phyloP scores from a whole-genome alignment of 2,113 vertebrate species.

The Xiphias gladius region DNA sequence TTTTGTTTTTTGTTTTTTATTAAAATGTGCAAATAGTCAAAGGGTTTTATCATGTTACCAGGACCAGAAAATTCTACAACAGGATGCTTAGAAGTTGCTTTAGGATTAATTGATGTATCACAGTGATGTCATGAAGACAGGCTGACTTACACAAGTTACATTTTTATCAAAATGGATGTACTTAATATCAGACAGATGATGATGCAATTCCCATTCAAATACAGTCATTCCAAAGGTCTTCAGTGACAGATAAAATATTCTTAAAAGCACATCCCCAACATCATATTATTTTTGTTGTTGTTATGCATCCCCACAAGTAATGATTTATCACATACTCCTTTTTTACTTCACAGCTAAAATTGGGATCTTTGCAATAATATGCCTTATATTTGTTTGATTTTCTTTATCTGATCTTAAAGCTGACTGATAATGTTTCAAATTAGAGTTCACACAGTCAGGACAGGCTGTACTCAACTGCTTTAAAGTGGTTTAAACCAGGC shows the following conservation, averaged over 20 bases:
- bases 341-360: not conserved
- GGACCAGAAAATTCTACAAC: not conserved
- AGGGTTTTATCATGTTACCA: not conserved
- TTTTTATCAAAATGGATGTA: not conserved
- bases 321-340: not conserved
- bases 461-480: not conserved
- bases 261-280: not conserved
- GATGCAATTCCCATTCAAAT: not conserved
- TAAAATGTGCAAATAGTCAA: conserved; percentile 21
- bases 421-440: not conserved
- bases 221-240: not conserved
- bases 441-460: not conserved
- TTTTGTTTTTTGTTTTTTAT: not conserved
- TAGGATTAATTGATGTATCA: not conserved
- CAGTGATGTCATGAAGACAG: not conserved
- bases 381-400: not conserved
- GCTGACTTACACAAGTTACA: not conserved
- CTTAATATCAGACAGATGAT: not conserved
- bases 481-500: not conserved
- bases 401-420: conserved; percentile 1
- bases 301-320: not conserved
- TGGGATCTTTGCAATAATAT: conserved; percentile 8
- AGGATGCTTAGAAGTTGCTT: not conserved
- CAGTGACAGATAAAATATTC: not conserved
- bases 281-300: not conserved